Evolutionary conservation across 2,797 vertebrate genomes (phyloP), one percentile per base, ranked within the genome.

Genomic region (Crotalus adamanteus): DNA sequence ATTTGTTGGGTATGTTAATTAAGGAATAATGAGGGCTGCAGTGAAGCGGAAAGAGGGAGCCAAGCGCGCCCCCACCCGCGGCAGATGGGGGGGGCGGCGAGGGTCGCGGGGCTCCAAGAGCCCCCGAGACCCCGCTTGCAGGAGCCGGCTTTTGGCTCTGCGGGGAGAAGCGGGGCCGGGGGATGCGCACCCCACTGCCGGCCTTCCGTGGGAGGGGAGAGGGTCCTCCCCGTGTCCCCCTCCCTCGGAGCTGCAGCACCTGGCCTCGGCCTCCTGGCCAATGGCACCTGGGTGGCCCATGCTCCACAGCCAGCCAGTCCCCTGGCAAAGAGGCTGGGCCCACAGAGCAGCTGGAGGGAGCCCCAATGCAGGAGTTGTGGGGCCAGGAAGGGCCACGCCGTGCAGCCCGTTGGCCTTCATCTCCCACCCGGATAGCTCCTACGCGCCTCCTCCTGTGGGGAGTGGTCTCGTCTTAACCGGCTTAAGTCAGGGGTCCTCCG

Each of bases 1-100:
- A 97, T 97, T 97, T 95, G 97, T 96, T 92, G 95, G 95, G 90
- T 56, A 42, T n/a, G 95, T 96, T 97, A 96, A 97, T 97, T 96
- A 97, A 94, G 95, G 93, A 95, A 93, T 96, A 96, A 96, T 93
- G 95, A 96, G 96, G 94, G 94, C 90, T 93, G 22, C 93, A 89
- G 92, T 92, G 95, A 86, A 18, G 94, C 92, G 0, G 57, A 94
- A 96, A 91, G 93, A 88, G 95, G 94, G 69, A 14, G 93, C 0
- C 3, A 92, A 90, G 90, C 60, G 89, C 0, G 92, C 65, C 25
- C 65, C 85, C 42, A 2, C 6, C 37, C 83, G 2, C n/a, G 1
- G 18, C 56, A 88, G 93, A 60, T 83, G 0, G 2, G 90, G 73
- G 92, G 69, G 89, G 93, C n/a, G 86, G 20, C 0, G 0, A 73